Percentiles rank a stretch among this genome's conserved stretches.
phyloP scores from a whole-genome alignment of 92 coral and sea anemone genomes.

The Porites lobata region DNA sequence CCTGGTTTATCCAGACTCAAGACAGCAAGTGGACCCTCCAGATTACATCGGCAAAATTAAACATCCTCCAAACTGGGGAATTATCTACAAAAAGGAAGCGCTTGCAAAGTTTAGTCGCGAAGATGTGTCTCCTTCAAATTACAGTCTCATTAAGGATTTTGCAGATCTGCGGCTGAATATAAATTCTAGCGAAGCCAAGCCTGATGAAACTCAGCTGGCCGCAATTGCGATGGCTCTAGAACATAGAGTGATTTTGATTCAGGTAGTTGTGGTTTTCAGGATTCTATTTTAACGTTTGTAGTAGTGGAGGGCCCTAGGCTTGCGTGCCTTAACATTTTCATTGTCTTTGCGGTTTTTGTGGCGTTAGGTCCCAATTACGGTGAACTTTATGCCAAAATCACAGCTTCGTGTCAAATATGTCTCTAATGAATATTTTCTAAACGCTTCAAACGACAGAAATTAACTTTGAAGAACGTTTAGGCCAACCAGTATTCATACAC shows the following conservation, averaged over 20 bases:
- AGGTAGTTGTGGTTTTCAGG: constrained; percentile 31
- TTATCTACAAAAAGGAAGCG: constrained; percentile 48
- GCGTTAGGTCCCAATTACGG: no score
- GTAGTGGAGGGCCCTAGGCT: no score
- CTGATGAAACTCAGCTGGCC: constrained; percentile 79
- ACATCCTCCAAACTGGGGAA: constrained; percentile 77
- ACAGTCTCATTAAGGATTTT: constrained; percentile 56
- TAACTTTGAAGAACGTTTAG: no score
- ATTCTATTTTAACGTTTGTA: no score
- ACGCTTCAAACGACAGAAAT: no score
- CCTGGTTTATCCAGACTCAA: constrained; percentile 51
- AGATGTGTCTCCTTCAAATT: not conserved
- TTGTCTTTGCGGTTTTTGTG: no score
- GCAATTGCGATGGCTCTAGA: constrained; percentile 78
- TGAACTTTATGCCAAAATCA: no score
- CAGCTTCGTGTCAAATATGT: no score
- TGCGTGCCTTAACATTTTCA: no score
- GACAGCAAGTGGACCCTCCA: constrained; percentile 23
- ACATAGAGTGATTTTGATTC: constrained; percentile 76
- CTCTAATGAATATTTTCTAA: no score
- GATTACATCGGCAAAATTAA: constrained; percentile 57
- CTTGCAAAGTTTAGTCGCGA: not conserved
- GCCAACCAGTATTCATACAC: no score
- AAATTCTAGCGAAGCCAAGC: constrained; percentile 14
- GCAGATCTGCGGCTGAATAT: constrained; percentile 1